Evolutionary conservation across 2,113 vertebrate genomes (phyloP), one percentile per base, ranked within the genome.

Genomic region (Esox niger): DNA sequence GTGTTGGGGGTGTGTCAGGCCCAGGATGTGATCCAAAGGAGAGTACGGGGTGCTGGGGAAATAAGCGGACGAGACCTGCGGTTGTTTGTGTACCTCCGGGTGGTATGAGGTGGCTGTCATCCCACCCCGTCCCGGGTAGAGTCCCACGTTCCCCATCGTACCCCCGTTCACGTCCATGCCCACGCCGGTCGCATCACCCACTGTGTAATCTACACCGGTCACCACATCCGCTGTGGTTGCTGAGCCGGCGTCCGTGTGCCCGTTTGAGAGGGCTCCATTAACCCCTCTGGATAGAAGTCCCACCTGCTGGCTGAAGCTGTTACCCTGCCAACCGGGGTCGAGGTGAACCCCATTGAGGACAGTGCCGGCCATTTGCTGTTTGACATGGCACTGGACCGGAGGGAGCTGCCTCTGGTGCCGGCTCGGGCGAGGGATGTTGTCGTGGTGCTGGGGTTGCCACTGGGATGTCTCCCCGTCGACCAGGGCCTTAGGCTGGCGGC

Each of bases 1-100:
- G 71, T 69, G 69, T 30, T 77, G 81, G 0, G 75, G 75, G 33
- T 75, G 78, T 2, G 84, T 31, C 47, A 86, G 66, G 6, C 72
- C 80, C 66, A 85, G 74, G 0, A 88, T 32, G 62, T 82, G 83
- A 52, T 88, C 86, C 46, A 84, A 32, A 0, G 79, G 64, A 1
- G 86, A 64, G 68, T 70, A 80, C 33, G 82, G 79, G 2, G 59
- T 9, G 31, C n/a, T 9, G 31, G 79, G 1, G 66, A 79, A 66
- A 74, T 69, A 60, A 0, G 72, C 59, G 0, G 72, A 29, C 2
- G 62, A 43, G 29, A 52, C 58, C 66, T 81, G 76, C 62, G 56
- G 80, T 54, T 71, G 82, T 21, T 78, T 77, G 29, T 75, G 71
- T 57, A 27, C 70, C 21, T 21, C 62, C 38, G 63, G 70, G 61